Evolutionary conservation across 2,888 invertebrate genomes (phyloP).

Genomic region (Strigamia maritima): DNA sequence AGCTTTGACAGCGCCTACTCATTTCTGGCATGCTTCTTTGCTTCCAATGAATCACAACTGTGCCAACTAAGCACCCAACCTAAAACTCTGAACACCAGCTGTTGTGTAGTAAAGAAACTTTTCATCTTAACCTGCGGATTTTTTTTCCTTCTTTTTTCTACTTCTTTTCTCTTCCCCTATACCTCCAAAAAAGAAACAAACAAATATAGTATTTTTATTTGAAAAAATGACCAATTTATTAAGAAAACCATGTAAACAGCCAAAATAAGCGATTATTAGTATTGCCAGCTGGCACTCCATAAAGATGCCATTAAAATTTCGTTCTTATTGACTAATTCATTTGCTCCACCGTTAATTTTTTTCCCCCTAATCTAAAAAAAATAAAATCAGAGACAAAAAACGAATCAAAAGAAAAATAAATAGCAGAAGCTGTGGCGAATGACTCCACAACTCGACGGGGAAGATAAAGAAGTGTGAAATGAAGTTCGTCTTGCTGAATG

Average conservation of each 20-base stretch:
- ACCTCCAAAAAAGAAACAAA: background rate
- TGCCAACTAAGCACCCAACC: conserved; percentile 31
- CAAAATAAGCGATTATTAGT: conserved; percentile 29
- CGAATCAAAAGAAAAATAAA: background rate
- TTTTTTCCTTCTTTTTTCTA: background rate
- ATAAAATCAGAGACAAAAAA: background rate
- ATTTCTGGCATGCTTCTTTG: conserved; percentile 8
- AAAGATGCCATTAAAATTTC: conserved; percentile 4
- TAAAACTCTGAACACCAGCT: conserved; percentile 26
- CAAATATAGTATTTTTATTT: background rate
- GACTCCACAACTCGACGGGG: background rate
- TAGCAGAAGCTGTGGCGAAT: background rate
- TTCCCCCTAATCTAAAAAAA: background rate
- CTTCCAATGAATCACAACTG: conserved; percentile 31
- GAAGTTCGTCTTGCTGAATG: background rate
- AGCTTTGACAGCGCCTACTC: conserved; percentile 25
- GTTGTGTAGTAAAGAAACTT: conserved; percentile 24
- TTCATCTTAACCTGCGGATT: background rate
- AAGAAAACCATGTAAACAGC: background rate
- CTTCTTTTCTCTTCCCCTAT: background rate
- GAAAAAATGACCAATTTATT: background rate
- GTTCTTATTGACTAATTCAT: background rate
- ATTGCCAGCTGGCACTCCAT: background rate
- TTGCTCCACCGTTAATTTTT: background rate
- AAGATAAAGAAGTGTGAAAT: too few relatives aligned